Evolutionary conservation across 2,113 vertebrate genomes (phyloP).

Genomic region (Pelobates fuscus): DNA sequence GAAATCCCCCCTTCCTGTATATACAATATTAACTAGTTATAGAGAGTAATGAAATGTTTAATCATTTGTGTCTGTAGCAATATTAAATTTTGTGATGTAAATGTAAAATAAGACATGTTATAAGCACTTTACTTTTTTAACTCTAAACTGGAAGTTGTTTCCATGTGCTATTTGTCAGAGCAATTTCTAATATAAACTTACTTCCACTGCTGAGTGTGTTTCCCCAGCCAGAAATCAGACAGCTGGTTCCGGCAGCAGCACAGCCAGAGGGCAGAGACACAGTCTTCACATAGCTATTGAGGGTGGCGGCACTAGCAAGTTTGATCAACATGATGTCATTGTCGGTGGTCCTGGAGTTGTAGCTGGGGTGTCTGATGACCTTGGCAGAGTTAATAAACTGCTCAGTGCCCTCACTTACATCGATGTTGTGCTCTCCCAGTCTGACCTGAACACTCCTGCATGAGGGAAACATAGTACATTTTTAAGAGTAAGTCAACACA

Average conservation of each 20-base stretch:
- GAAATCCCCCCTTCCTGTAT: no score
- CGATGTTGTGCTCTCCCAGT: conserved; percentile 77
- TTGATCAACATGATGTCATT: conserved; percentile 75
- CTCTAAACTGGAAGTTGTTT: no score
- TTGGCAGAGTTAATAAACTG: conserved; percentile 66
- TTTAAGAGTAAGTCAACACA: neutral
- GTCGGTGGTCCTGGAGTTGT: conserved; percentile 65
- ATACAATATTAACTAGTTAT: no score
- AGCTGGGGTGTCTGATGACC: conserved; percentile 64
- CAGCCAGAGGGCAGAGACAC: conserved; percentile 71
- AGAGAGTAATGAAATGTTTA: no score
- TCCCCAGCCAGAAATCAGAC: conserved; percentile 71
- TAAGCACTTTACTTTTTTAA: no score
- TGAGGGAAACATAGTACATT: neutral
- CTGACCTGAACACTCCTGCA: conserved; percentile 61
- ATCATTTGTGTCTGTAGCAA: no score
- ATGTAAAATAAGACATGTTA: no score
- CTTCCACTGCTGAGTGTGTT: conserved; percentile 63
- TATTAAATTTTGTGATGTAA: no score
- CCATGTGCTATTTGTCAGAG: no score
- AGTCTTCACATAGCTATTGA: conserved; percentile 64
- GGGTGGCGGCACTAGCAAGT: conserved; percentile 61
- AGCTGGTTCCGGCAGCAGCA: conserved; percentile 60
- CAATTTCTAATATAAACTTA: neutral
- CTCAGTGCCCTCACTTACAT: conserved; percentile 67